These are phyloP conservation scores for Hexactinellida sp. DNA, from an alignment of 37 sponge, comb jelly and placozoan genomes.

Conservation along the genomic window DNA sequence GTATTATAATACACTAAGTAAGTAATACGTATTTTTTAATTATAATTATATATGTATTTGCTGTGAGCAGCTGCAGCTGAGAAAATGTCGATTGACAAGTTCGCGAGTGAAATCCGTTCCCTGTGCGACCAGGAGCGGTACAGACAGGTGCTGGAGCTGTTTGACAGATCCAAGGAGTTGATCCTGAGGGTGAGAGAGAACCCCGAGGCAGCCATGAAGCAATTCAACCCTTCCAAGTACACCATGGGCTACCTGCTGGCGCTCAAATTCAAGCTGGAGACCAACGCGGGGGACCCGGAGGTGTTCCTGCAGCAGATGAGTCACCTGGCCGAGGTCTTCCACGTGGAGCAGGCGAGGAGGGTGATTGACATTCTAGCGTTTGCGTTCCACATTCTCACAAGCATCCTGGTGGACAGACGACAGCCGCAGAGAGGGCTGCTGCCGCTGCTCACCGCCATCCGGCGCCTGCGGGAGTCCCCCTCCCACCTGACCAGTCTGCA, in stretches of 20 bases:
- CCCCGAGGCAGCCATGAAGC: neutral
- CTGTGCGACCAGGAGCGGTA: neutral
- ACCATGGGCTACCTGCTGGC: neutral
- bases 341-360: neutral
- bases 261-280: neutral
- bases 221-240: neutral
- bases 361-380: neutral
- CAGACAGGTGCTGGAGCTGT: slow-evolving; percentile 1
- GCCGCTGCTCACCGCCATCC: slow-evolving; percentile 29
- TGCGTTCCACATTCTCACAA: slow-evolving; percentile 20
- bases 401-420: neutral
- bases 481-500: slow-evolving; percentile 60
- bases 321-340: neutral
- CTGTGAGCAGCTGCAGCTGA: no score
- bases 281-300: neutral
- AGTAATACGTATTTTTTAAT: no score
- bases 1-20: no score
- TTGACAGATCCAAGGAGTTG: neutral
- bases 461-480: slow-evolving; percentile 25
- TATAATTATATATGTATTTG: neutral
- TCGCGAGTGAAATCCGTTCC: neutral
- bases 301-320: neutral
- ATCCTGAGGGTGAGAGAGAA: neutral
- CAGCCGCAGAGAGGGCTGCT: slow-evolving; percentile 17
- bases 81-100: neutral